Evolutionary conservation across 2,797 vertebrate genomes (phyloP), one percentile per base, ranked within the genome.

Genomic region (Poecilia picta): DNA sequence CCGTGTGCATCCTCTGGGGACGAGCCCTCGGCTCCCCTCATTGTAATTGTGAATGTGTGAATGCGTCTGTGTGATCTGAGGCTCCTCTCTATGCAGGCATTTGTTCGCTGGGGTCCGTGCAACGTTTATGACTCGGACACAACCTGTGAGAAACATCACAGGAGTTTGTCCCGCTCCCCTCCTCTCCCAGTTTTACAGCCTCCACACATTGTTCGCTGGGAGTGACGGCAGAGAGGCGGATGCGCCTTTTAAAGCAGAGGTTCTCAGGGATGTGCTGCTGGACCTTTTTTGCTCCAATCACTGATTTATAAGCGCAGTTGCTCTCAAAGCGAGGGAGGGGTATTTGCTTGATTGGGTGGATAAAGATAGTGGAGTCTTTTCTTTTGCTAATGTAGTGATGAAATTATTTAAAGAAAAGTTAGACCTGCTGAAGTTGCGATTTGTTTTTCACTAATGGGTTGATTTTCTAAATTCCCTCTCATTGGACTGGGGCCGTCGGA

Each of bases 81-180:
- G 70, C 79, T 81, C 66, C 73, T 74, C 77, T 68, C 36, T 80
- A 46, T 74, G 72, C 85, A 83, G 78, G 85, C 89, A 85, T 87
- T 85, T 53, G 79, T 83, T 73, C 4, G 3, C 73, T 53, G 74
- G 77, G 73, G 82, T 90, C 80, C 28, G 18, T 66, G 73, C 46
- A 0, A 77, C 11, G 13, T 92, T 93, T 90, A 91, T 83, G 79
- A 89, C 86, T 86, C 83, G 68, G 68, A 84, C 79, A 62, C 85
- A 84, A 94, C 90, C 88, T 93, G 91, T 92, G 91, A 93, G 88
- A 92, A 92, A 89, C 89, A 89, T 92, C 90, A 89, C 90, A 89
- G 78, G 81, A 80, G 77, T 74, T 76, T 68, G 3, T 15, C 59
- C 51, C 62, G 46, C 75, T 70, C 70, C 55, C 41, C 78, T n/a